These are phyloP conservation scores for Clytia hemisphaerica DNA, from an alignment of 30 jellyfish, hydroid and myxozoan species.

Conservation along the genomic window DNA sequence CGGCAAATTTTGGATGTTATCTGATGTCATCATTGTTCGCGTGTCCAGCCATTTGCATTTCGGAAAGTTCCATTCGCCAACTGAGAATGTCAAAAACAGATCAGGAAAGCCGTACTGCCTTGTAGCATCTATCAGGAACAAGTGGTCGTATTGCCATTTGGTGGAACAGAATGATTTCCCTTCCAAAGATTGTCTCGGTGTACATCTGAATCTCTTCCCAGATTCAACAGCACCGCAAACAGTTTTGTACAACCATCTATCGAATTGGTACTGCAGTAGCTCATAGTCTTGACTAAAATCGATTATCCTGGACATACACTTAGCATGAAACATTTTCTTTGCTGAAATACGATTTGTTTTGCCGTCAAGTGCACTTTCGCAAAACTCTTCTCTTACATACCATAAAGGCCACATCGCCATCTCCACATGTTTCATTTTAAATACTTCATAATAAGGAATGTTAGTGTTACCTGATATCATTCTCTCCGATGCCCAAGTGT, in stretches of 20 bases:
- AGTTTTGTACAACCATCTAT: constrained; percentile 34
- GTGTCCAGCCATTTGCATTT: not conserved
- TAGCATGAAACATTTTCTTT: too few relatives aligned
- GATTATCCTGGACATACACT: not conserved
- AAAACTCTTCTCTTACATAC: too few relatives aligned
- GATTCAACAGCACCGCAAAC: constrained; percentile 30
- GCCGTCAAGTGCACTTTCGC: too few relatives aligned
- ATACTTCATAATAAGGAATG: not conserved
- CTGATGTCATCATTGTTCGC: not conserved
- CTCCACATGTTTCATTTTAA: not conserved
- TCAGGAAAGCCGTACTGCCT: constrained; percentile 20
- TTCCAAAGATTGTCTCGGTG: constrained; percentile 14
- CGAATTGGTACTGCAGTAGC: constrained; percentile 14
- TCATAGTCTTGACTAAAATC: constrained; percentile 25
- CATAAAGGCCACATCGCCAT: not conserved
- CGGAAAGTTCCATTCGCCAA: constrained; percentile 25
- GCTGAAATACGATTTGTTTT: too few relatives aligned
- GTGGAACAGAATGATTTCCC: constrained; percentile 12
- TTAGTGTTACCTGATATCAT: not conserved
- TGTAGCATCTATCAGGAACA: constrained; percentile 13
- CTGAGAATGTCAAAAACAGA: constrained; percentile 20
- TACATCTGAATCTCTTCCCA: not conserved
- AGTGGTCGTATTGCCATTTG: constrained; percentile 35
- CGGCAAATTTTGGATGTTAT: not conserved
- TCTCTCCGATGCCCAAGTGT: not conserved